Evolutionary conservation across 2,113 vertebrate species (phyloP).

Genomic region (Lonchura striata): DNA sequence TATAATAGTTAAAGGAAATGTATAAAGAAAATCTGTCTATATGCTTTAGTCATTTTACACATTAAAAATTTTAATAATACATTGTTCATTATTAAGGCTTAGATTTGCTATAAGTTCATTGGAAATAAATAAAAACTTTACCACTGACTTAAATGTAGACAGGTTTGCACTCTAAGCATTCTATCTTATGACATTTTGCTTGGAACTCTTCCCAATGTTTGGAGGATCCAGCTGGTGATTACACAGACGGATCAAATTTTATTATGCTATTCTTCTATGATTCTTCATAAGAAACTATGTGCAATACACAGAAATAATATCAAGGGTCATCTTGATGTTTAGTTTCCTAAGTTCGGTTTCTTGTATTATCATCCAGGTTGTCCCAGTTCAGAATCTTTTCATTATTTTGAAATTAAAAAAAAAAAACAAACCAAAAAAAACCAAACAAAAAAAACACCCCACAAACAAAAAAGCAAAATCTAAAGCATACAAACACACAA

Average conservation of each 20-base stretch:
- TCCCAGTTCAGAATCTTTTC: background rate
- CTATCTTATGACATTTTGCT: background rate
- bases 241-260: background rate
- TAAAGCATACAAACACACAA: background rate
- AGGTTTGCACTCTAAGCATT: background rate
- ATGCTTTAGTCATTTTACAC: background rate
- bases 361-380: background rate
- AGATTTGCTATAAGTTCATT: background rate
- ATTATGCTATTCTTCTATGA: background rate
- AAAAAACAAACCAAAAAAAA: background rate
- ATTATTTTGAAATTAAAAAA: background rate
- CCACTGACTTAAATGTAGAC: background rate
- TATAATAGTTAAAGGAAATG: background rate
- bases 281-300: background rate
- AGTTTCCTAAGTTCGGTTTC: background rate
- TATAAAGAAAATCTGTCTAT: background rate
- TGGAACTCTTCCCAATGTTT: background rate
- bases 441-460: too few relatives aligned
- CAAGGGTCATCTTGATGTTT: background rate
- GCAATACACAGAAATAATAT: background rate
- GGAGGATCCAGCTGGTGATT: background rate
- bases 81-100: background rate
- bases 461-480: background rate
- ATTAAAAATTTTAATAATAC: background rate
- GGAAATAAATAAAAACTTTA: background rate